Evolutionary conservation across 2,113 vertebrate species (phyloP), one percentile per base, ranked within the genome.

Genomic region (Halichoeres trimaculatus): DNA sequence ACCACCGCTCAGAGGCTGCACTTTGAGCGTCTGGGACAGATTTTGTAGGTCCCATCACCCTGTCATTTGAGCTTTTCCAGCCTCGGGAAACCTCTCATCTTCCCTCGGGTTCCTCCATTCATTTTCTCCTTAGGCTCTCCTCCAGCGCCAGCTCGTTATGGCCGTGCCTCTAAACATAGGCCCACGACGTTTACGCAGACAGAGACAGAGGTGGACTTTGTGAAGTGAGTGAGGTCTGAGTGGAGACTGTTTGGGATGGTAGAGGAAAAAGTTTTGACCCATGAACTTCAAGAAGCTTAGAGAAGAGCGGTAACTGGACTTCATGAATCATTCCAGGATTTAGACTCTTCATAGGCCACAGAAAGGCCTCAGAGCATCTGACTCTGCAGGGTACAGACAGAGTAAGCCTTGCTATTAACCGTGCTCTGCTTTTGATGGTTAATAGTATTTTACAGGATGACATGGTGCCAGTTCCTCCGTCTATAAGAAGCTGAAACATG

Each of bases 271-370:
- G 36, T 54, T 26, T 48, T 11, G 36, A 10, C 13, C 17, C 34
- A 16, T 55, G 80, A 41, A n/a, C 54, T 54, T 56, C 65, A 66
- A 79, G 51, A 22, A 70, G 54, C 23, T 74, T 71, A 73, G 40
- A 78, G 45, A 80, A 60, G 71, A 43, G 59, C 50, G 73, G 67
- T 77, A 77, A 56, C 55, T 71, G 53, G 23, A 77, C 63, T 83
- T 74, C 78, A 76, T 67, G 40, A 80, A 83, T 69, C 61, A 85
- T 84, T 82, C 71, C 63, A 41, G 74, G 85, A 79, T 86, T 86
- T 70, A 45, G 60, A 17, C 30, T 43, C 47, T n/a, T 59, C 38
- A n/a, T 56, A 11, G 41, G 41, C 38, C 23, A n/a, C 35, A 77
- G 41, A 61, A 40, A 26, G 35, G 11, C 17, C 50, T 61, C 48